phyloP scores from a whole-genome alignment of 2,113 vertebrate species.

The Gallinago paraguaiae region DNA sequence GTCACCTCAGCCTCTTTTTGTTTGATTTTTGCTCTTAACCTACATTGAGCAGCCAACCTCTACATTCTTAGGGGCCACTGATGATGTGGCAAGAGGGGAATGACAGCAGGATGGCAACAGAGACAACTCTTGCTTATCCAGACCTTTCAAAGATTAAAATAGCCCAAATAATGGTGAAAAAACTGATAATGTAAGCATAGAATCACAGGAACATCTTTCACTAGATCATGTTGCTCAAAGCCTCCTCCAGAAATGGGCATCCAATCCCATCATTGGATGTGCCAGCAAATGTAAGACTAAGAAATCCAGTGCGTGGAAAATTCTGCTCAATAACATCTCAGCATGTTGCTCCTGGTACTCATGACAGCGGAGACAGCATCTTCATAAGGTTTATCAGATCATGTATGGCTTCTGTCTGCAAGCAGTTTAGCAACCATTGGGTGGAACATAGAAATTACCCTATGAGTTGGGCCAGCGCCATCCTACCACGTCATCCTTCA shows the following conservation, averaged over 20 bases:
- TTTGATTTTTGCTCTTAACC: background rate
- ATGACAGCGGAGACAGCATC: background rate
- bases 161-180: background rate
- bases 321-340: background rate
- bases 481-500: background rate
- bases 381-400: background rate
- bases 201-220: background rate
- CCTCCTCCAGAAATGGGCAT: background rate
- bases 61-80: background rate
- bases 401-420: background rate
- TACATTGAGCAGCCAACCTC: background rate
- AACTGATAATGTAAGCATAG: background rate
- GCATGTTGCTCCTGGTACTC: background rate
- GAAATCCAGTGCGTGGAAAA: background rate
- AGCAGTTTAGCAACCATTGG: background rate
- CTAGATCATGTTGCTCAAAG: background rate
- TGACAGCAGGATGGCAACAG: background rate
- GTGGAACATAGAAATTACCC: background rate
- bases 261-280: background rate
- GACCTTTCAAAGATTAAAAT: background rate
- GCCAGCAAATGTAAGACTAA: background rate
- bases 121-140: background rate
- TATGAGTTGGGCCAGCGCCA: background rate
- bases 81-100: background rate
- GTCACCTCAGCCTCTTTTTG: background rate